Conservation (phyloP, 2,888 invertebrate species). For the Clostera curtula region DNA sequence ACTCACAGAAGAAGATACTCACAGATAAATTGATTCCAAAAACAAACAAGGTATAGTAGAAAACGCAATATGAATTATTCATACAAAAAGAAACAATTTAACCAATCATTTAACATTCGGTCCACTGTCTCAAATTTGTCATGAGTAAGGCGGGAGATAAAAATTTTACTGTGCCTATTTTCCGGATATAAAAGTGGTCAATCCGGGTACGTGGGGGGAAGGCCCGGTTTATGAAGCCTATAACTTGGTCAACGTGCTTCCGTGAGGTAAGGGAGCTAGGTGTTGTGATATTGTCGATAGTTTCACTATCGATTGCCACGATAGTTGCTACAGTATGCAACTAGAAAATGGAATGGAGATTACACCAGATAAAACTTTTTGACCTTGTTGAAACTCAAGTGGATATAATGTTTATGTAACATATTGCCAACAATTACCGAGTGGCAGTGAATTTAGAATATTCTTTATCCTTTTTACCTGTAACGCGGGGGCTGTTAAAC, state of each 20-base stretch:
- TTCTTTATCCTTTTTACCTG: too few species aligned
- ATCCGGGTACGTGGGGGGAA: constrained; percentile 37
- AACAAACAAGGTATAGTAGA: constrained; percentile 9
- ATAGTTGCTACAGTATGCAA: too few species aligned
- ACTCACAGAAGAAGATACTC: neutral
- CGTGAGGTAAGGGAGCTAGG: constrained; percentile 17
- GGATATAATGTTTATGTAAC: too few species aligned
- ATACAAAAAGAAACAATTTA: constrained; percentile 28
- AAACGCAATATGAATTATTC: constrained; percentile 31
- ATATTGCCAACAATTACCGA: too few species aligned
- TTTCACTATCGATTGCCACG: constrained; percentile 32
- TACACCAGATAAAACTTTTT: too few species aligned
- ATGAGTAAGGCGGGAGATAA: constrained; percentile 33
- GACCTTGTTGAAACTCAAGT: too few species aligned
- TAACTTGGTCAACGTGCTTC: constrained; percentile 35
- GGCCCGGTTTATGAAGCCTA: constrained; percentile 37
- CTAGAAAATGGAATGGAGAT: too few species aligned
- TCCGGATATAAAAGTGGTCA: constrained; percentile 51
- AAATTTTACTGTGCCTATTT: constrained; percentile 47
- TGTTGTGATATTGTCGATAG: constrained; percentile 21
- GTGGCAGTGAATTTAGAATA: too few species aligned
- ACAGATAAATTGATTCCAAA: neutral
- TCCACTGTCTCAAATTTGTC: constrained; percentile 30
- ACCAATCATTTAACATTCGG: constrained; percentile 37
- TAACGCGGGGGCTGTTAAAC: too few species aligned